Evolutionary conservation across 1,140 invertebrate genomes (phyloP).

Genomic region (Papilio helenus): DNA sequence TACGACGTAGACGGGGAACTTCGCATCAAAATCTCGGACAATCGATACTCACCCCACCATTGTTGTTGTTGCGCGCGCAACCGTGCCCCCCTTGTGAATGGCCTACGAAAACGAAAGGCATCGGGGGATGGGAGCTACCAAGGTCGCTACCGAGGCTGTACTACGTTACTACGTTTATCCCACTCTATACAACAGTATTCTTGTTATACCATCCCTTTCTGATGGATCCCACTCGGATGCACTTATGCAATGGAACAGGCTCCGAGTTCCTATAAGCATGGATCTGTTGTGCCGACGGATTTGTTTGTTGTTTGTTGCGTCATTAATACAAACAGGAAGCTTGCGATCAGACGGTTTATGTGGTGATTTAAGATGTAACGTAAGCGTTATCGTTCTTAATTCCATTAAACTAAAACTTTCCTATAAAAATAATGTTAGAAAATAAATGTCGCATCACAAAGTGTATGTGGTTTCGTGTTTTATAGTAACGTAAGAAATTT

Average conservation of each 20-base stretch:
- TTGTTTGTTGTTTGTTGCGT: constrained; percentile 39
- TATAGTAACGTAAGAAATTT: constrained; percentile 25
- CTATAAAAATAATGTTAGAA: not conserved
- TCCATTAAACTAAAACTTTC: not conserved
- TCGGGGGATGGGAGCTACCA: constrained; percentile 59
- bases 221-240: constrained; percentile 68
- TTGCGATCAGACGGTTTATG: not conserved
- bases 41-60: constrained; percentile 69
- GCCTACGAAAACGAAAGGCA: constrained; percentile 62
- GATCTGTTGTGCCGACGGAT: constrained; percentile 10
- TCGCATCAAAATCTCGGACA: constrained; percentile 62
- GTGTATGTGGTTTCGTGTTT: constrained; percentile 45
- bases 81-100: constrained; percentile 72
- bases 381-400: constrained; percentile 1
- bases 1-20: constrained; percentile 53
- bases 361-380: not conserved
- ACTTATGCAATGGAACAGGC: constrained; percentile 57
- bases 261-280: constrained; percentile 12
- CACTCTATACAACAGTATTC: constrained; percentile 48
- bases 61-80: constrained; percentile 70
- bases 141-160: constrained; percentile 72
- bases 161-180: constrained; percentile 65
- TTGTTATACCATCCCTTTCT: constrained; percentile 50
- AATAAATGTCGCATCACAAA: constrained; percentile 11
- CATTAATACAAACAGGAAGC: constrained; percentile 4